A percentile compares a stretch with the other conserved stretches of the same genome.
These are phyloP conservation scores for Callipepla californica DNA, from an alignment of 2,113 vertebrate species.

Conservation along the genomic window DNA sequence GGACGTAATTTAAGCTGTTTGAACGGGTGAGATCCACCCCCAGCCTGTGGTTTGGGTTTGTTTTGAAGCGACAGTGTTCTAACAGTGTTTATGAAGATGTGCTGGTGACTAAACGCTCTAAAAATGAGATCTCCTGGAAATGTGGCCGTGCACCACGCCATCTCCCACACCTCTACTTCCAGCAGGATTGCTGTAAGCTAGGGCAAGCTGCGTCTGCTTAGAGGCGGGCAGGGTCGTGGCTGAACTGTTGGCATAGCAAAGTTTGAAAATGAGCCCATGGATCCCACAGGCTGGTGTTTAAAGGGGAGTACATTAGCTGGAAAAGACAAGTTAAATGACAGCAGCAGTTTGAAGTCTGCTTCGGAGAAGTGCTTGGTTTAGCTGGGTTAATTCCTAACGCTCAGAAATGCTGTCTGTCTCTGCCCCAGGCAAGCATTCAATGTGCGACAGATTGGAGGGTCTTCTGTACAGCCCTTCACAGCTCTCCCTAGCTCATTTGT, in stretches of 20 bases:
- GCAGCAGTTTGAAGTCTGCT: not conserved
- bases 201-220: not conserved
- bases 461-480: not conserved
- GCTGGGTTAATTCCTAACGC: not conserved
- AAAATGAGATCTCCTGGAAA: not conserved
- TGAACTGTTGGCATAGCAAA: not conserved
- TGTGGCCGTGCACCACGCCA: fast-evolving
- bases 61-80: not conserved
- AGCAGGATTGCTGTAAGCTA: not conserved
- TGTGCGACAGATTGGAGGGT: not conserved
- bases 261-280: not conserved
- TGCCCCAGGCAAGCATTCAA: not conserved
- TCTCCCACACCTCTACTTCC: conserved; percentile 5
- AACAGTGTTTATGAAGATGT: not conserved
- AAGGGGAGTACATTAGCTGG: not conserved
- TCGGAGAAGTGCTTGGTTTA: not conserved
- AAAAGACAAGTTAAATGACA: not conserved
- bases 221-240: not conserved
- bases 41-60: conserved; percentile 36
- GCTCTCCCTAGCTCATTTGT: not conserved
- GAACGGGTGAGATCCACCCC: not conserved
- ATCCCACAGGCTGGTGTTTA: not conserved
- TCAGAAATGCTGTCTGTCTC: not conserved
- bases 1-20: conserved; percentile 6
- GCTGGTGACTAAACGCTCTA: not conserved